A percentile compares a stretch with the other conserved stretches of the same genome.
These are phyloP conservation scores for Elaeidobius kamerunicus DNA, from an alignment of 2,888 invertebrate species.

Conservation along the genomic window DNA sequence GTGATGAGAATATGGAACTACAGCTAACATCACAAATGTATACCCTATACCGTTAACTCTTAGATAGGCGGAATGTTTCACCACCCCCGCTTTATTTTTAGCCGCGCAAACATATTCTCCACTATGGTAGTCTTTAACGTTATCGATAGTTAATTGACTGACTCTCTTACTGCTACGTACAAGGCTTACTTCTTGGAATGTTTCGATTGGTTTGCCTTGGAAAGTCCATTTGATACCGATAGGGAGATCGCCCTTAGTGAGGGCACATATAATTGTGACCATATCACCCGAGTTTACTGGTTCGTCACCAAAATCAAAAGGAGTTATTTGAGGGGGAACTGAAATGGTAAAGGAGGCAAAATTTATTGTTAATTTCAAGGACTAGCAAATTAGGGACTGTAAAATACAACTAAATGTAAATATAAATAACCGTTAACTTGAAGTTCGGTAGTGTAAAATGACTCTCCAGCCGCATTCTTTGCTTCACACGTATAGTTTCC, in stretches of 20 bases:
- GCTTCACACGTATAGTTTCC: conserved; percentile 51
- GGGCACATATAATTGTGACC: conserved; percentile 60
- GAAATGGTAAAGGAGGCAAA: conserved; percentile 39
- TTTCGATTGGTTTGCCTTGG: conserved; percentile 34
- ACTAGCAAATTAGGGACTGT: too few relatives aligned
- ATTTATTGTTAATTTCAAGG: too few relatives aligned
- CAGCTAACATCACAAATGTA: conserved; percentile 16
- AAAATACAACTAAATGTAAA: not conserved
- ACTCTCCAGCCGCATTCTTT: conserved; percentile 47
- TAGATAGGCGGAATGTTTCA: conserved; percentile 52
- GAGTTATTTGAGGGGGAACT: conserved; percentile 59
- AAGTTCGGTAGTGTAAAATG: conserved; percentile 45
- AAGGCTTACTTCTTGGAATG: conserved; percentile 46
- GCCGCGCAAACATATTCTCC: conserved; percentile 56
- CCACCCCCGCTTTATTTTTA: conserved; percentile 53
- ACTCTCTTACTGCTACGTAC: conserved; percentile 51
- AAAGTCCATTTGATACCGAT: conserved; percentile 46
- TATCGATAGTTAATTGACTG: conserved; percentile 54
- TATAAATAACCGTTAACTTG: conserved; percentile 47
- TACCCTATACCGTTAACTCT: conserved; percentile 57
- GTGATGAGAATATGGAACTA: conserved; percentile 9
- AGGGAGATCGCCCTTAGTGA: conserved; percentile 67
- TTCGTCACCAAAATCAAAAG: conserved; percentile 51
- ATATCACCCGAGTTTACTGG: conserved; percentile 64
- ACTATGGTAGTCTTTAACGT: conserved; percentile 52